phyloP scores from a whole-genome alignment of 2,888 invertebrate genomes.

The Hemicrepidius hirtus region DNA sequence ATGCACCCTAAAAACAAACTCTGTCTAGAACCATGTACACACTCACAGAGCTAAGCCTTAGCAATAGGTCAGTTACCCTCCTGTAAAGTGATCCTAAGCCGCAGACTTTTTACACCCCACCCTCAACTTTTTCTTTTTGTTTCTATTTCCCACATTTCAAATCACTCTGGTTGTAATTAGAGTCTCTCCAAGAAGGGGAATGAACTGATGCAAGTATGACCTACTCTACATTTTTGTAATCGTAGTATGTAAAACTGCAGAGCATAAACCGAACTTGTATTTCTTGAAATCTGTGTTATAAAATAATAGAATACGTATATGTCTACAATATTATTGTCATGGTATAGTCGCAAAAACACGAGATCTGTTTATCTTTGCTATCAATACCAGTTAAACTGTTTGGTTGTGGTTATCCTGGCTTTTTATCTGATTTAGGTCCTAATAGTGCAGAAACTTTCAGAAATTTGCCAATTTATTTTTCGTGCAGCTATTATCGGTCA shows the following conservation, averaged over 20 bases:
- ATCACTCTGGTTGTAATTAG: conserved; percentile 12
- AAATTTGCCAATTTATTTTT: no score
- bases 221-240: conserved; percentile 27
- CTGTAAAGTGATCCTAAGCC: conserved; percentile 33
- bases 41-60: conserved; percentile 20
- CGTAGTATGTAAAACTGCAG: background rate
- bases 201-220: conserved; percentile 1
- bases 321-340: no score
- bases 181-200: conserved; percentile 12
- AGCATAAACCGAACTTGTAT: background rate
- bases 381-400: background rate
- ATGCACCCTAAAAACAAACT: conserved; percentile 39
- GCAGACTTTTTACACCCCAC: conserved; percentile 19
- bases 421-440: conserved; percentile 5
- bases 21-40: conserved; percentile 19
- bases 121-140: conserved; percentile 9
- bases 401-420: background rate
- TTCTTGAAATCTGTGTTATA: background rate
- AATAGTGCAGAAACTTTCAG: background rate
- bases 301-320: no score
- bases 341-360: background rate
- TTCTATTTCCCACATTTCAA: conserved; percentile 25
- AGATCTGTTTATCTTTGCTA: background rate
- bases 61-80: conserved; percentile 38
- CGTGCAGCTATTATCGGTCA: no score